Base-by-base conservation (phyloP, 2,797 vertebrate species). In the Philypnodon macrostomus region DNA sequence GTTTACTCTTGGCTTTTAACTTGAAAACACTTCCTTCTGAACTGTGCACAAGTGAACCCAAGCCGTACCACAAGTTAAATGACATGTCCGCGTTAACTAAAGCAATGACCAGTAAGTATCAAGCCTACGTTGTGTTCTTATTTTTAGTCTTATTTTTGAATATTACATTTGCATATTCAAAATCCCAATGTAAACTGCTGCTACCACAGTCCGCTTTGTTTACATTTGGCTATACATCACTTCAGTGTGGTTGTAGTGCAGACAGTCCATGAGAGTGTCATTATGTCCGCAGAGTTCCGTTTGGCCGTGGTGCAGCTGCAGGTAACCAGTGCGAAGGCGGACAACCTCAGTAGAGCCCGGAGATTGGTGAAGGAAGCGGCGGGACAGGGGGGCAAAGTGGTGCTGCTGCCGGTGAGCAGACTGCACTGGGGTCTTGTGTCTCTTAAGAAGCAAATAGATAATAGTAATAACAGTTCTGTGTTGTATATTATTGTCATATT, bases 291-390 rank as follows among this genome's bases (percentile, higher is more conserved):
- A 98, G 96, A 90, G 67, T 99, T 98, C 67, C 91, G 91, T 2
- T 67, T 99, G 41, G 95, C 94, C 2, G 91, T 98, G 37, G 87
- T 98, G 42, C 97, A 99, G 83, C 88, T 97, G 56, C 90, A 85
- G 0, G 94, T 98, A 8, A 86, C 88, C 10, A 66, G 88, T 45
- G 67, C 86, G 15, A 99, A 99, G 57, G 83, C 90, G 5, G 93
- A 95, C 7, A 99, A 98, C 66, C 76, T 98, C 70, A 84, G 78
- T 14, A 80, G 88, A 55, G 93, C 92, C 31, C 88, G 89, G 58
- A 47, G 59, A 18, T 83, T 97, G 47, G 81, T 98, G 64, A 90
- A 81, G 64, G 89, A 96, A 68, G 96, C 97, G 4, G 90, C 94
- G 2, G 73, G 73, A 1, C 88, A 90, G 52, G 95, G 93, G 52